Evolutionary conservation across 2,888 invertebrate species (phyloP).

Genomic region (Deilephila elpenor): DNA sequence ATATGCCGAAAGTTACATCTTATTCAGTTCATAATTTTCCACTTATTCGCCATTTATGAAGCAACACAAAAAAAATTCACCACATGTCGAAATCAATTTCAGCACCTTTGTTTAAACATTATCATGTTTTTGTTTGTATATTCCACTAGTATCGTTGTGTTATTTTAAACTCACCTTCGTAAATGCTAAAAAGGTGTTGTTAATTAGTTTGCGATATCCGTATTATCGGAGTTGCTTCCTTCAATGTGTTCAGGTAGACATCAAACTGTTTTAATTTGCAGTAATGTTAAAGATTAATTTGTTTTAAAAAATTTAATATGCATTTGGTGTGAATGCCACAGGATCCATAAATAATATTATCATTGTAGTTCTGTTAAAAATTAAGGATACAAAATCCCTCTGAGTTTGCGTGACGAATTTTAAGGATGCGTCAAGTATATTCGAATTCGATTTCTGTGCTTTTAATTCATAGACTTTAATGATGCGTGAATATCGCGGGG

Average conservation of each 20-base stretch:
- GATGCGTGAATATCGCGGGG: not conserved
- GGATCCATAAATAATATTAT: too few species aligned
- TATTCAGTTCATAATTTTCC: too few species aligned
- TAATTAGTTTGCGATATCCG: constrained; percentile 25
- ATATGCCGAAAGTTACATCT: too few species aligned
- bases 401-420: too few species aligned
- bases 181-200: constrained; percentile 19
- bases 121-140: constrained; percentile 2
- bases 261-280: not conserved
- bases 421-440: too few species aligned
- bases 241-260: not conserved
- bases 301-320: not conserved
- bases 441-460: too few species aligned
- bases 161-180: constrained; percentile 18
- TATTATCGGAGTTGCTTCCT: constrained; percentile 18
- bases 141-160: constrained; percentile 15
- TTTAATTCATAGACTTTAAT: not conserved
- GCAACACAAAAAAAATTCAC: not conserved
- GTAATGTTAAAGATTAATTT: not conserved
- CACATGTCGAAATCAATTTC: not conserved
- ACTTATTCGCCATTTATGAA: not conserved
- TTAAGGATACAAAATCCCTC: too few species aligned
- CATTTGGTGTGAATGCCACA: not conserved
- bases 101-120: not conserved
- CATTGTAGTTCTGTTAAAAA: too few species aligned